Conservation (phyloP, 1,140 invertebrate species). For the Plectus sambesii region DNA sequence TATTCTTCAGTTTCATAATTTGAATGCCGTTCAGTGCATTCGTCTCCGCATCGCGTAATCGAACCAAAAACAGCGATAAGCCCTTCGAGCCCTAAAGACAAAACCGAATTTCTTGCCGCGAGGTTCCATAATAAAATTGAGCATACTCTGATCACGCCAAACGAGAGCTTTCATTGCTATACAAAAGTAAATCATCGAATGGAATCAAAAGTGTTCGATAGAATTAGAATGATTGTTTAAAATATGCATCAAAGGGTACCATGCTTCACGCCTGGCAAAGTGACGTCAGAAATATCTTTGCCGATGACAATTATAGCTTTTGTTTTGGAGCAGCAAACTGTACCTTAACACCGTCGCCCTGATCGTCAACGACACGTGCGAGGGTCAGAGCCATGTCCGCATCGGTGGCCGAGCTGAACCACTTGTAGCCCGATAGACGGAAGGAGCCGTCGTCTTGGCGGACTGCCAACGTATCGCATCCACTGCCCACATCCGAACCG, state of each 20-base stretch:
- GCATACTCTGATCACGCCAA: neutral
- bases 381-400: constrained; percentile 55
- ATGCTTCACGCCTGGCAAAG: no score
- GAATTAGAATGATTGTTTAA: no score
- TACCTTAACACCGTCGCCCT: constrained; percentile 47
- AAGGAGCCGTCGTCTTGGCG: constrained; percentile 23
- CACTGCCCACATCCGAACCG: constrained; percentile 56
- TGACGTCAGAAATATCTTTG: constrained; percentile 3
- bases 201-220: no score
- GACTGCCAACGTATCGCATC: constrained; percentile 54
- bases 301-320: neutral
- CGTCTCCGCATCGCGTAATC: constrained; percentile 45
- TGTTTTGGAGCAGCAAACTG: constrained; percentile 4
- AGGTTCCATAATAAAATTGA: constrained; percentile 9
- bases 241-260: neutral
- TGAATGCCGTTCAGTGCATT: constrained; percentile 53
- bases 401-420: constrained; percentile 58
- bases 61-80: constrained; percentile 54
- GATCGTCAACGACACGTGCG: constrained; percentile 49
- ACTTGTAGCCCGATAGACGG: constrained; percentile 53
- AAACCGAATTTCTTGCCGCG: constrained; percentile 6
- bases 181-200: no score
- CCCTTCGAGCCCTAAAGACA: constrained; percentile 49
- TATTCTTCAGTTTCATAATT: constrained; percentile 54
- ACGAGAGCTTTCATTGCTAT: no score